Percentiles rank a stretch among this genome's conserved stretches.
Conservation (phyloP, 2,888 invertebrate species). For the Pterostichus niger region DNA sequence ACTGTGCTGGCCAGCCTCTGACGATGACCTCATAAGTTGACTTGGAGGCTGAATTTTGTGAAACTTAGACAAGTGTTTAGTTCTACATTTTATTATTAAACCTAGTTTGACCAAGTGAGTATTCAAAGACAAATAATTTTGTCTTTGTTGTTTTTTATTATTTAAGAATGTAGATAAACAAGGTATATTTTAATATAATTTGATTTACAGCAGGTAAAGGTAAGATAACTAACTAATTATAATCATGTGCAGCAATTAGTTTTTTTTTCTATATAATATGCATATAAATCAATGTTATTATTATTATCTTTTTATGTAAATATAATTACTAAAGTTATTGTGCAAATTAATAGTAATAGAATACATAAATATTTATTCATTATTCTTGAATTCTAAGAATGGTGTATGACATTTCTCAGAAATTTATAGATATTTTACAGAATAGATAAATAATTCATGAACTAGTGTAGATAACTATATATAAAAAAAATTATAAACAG, state of each 20-base stretch:
- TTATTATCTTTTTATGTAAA: constrained; percentile 5
- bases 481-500: no score
- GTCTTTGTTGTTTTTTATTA: no score
- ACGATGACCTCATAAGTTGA: no score
- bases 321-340: constrained; percentile 32
- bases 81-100: no score
- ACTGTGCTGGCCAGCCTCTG: no score
- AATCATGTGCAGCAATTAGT: constrained; percentile 9
- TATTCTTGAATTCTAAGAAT: constrained; percentile 37
- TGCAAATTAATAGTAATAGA: not conserved
- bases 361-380: constrained; percentile 36
- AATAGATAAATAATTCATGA: constrained; percentile 31
- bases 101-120: no score
- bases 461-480: no score
- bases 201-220: not conserved
- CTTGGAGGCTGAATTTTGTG: no score
- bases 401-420: constrained; percentile 19
- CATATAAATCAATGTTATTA: constrained; percentile 12
- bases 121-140: no score
- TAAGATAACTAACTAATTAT: constrained; percentile 9
- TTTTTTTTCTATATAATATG: not conserved
- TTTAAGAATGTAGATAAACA: no score
- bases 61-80: no score
- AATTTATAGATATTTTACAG: constrained; percentile 29
- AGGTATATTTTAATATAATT: not conserved